Evolutionary conservation across 2,888 invertebrate species (phyloP).

Genomic region (Eupithecia abbreviata): DNA sequence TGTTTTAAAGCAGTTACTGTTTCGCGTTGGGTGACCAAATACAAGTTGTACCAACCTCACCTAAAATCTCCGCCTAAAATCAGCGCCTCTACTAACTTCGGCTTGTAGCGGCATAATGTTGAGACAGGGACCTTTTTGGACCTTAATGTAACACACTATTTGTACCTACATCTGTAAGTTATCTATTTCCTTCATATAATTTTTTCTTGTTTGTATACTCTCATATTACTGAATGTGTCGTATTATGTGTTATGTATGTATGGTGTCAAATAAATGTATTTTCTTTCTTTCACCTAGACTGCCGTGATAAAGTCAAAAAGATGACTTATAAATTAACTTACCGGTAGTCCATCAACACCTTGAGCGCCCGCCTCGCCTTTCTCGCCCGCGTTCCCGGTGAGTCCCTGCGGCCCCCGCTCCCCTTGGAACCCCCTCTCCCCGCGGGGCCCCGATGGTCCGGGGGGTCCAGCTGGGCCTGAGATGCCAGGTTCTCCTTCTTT

Average conservation of each 20-base stretch:
- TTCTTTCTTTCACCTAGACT: neutral
- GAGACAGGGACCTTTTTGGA: too few species aligned
- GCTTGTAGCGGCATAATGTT: too few species aligned
- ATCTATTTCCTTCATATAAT: too few species aligned
- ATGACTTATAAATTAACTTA: conserved; percentile 54
- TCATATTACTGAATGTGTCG: too few species aligned
- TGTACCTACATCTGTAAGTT: too few species aligned
- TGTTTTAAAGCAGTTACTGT: neutral
- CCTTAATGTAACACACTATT: too few species aligned
- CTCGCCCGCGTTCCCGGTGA: conserved; percentile 85
- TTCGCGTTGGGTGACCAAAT: neutral
- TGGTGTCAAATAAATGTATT: too few species aligned
- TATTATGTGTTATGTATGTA: too few species aligned
- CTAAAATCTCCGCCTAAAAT: too few species aligned
- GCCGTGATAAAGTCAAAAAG: neutral
- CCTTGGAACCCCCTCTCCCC: conserved; percentile 90
- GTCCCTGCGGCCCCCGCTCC: conserved; percentile 88
- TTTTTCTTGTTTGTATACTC: too few species aligned
- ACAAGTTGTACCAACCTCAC: neutral
- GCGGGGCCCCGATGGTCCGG: conserved; percentile 85
- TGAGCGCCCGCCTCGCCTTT: conserved; percentile 87
- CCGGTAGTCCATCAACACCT: conserved; percentile 88
- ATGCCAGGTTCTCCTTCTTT: conserved; percentile 91
- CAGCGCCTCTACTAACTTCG: too few species aligned
- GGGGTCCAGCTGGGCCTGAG: conserved; percentile 86